phyloP scores from a whole-genome alignment of 92 coral and sea anemone genomes.

The Actinernus sp. region DNA sequence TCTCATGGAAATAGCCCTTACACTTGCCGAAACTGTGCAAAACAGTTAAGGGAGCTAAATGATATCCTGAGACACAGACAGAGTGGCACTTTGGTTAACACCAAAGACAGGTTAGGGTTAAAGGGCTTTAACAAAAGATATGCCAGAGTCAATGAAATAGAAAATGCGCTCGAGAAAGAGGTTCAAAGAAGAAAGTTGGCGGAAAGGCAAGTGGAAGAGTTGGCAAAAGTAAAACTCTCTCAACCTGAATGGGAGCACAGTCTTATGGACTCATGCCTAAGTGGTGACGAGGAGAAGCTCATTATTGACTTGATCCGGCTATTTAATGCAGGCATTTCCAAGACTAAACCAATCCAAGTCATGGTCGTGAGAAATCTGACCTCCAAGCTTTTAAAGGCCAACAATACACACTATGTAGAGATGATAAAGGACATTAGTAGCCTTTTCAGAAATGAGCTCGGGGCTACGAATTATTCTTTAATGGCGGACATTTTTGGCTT shows the following conservation, averaged over 20 bases:
- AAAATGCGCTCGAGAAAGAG: conserved; percentile 5
- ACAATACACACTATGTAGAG: conserved; percentile 13
- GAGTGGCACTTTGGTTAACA: background rate
- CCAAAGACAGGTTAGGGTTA: conserved; percentile 15
- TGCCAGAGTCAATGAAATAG: conserved; percentile 14
- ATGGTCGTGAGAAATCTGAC: conserved; percentile 16
- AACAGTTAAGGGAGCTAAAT: too few species aligned
- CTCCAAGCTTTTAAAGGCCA: too few species aligned
- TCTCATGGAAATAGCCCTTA: background rate
- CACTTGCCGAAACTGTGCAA: background rate
- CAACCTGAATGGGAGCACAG: conserved; percentile 14
- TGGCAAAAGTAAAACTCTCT: conserved; percentile 9
- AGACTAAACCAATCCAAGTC: conserved; percentile 17
- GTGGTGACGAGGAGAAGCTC: conserved; percentile 7
- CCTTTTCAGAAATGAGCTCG: conserved; percentile 32
- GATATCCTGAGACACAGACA: too few species aligned
- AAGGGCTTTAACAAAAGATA: conserved; percentile 23
- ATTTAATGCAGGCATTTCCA: conserved; percentile 7
- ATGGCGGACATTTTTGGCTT: conserved; percentile 29
- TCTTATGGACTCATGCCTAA: conserved; percentile 4
- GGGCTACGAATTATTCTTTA: conserved; percentile 27
- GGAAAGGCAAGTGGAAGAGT: conserved; percentile 6
- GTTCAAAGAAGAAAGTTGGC: conserved; percentile 10
- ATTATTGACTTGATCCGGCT: conserved; percentile 13
- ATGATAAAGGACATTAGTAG: conserved; percentile 23